Evolutionary conservation across 2,113 vertebrate genomes (phyloP).

Genomic region (Thunnus maccoyii): DNA sequence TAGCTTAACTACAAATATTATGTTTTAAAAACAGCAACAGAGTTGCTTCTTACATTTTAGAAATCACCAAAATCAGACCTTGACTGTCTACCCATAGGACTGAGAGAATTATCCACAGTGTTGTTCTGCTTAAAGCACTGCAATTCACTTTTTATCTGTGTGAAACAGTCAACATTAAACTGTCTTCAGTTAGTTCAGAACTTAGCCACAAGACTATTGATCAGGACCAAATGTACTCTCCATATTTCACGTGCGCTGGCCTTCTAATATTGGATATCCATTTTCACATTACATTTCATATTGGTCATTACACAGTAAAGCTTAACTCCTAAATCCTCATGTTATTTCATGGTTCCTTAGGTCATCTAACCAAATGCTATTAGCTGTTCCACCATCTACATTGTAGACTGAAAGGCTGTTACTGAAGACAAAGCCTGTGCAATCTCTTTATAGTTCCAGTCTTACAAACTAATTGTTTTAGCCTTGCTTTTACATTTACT

Average conservation of each 20-base stretch:
- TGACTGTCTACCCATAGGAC: neutral
- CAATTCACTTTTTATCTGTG: neutral
- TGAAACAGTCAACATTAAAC: neutral
- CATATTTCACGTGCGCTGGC: neutral
- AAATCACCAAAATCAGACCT: neutral
- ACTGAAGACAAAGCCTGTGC: no score
- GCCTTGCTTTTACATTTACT: neutral
- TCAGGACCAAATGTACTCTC: neutral
- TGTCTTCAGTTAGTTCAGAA: no score
- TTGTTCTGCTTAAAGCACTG: neutral
- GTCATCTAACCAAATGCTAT: neutral
- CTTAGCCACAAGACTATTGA: conserved; percentile 1
- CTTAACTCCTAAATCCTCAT: neutral
- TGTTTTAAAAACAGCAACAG: no score
- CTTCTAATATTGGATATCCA: neutral
- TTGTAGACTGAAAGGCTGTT: no score
- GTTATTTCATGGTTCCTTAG: neutral
- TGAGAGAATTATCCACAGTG: neutral
- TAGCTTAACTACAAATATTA: no score
- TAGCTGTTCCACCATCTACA: neutral
- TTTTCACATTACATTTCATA: neutral
- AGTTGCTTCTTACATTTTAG: neutral
- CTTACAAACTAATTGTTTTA: neutral
- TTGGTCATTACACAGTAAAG: neutral
- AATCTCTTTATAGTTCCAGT: neutral